These are phyloP conservation scores for Drosophila kikkawai DNA, from an alignment of 1,140 invertebrate genomes.

Conservation along the genomic window DNA sequence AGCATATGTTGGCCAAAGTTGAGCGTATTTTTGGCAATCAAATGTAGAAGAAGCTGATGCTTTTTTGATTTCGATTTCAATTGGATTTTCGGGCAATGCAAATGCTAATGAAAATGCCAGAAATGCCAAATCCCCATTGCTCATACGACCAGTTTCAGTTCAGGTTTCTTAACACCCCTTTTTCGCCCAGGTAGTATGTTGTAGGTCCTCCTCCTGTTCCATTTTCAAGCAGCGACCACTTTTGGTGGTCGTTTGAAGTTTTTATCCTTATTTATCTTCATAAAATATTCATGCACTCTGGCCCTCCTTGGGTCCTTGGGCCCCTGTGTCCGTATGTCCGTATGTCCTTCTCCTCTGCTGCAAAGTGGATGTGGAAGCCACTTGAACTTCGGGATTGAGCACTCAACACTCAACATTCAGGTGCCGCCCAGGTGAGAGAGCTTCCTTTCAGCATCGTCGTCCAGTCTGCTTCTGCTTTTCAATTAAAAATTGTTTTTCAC, in stretches of 20 bases:
- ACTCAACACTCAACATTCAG: constrained; percentile 49
- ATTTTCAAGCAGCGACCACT: constrained; percentile 52
- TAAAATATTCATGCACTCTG: constrained; percentile 82
- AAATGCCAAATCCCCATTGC: constrained; percentile 43
- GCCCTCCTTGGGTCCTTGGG: constrained; percentile 12
- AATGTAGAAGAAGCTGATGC: not conserved
- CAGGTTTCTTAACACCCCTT: not conserved
- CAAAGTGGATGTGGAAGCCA: constrained; percentile 47
- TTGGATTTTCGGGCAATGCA: constrained; percentile 27
- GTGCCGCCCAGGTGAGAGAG: constrained; percentile 16
- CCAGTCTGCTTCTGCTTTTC: constrained; percentile 63
- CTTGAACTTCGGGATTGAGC: constrained; percentile 64
- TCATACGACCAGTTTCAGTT: constrained; percentile 55
- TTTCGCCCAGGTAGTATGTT: not conserved
- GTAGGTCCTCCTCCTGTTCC: constrained; percentile 13
- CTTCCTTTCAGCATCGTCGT: constrained; percentile 21
- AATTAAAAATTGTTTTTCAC: constrained; percentile 83
- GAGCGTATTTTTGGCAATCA: constrained; percentile 11
- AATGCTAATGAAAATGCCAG: constrained; percentile 42
- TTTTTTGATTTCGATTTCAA: constrained; percentile 31
- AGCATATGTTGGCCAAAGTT: constrained; percentile 28
- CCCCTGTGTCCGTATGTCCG: constrained; percentile 11
- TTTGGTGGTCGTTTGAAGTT: constrained; percentile 78
- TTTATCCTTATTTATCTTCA: constrained; percentile 83
- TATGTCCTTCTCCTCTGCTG: constrained; percentile 7